Evolutionary conservation across 2,113 vertebrate genomes (phyloP), one percentile per base, ranked within the genome.

Genomic region (Hyla sarda): DNA sequence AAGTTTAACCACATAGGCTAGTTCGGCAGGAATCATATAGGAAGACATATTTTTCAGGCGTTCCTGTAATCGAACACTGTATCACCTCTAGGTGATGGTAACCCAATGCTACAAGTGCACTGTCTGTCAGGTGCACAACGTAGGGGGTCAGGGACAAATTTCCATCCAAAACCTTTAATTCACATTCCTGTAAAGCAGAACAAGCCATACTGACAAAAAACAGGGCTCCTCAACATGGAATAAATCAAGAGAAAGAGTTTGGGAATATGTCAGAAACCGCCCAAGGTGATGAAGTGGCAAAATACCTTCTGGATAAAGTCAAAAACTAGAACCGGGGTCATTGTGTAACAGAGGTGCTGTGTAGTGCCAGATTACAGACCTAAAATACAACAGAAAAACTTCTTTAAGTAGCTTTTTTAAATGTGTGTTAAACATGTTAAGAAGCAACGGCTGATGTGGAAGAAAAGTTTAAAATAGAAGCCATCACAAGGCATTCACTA

Each of bases 231-330:
- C 67, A 72, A 41, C 12, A 37, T 17, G 37, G 52, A 37, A 83
- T 74, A 58, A 74, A 54, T 74, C 69, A 83, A 16, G 19, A 56
- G 25, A 72, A 74, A 28, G 69, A 74, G 32, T 74, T 34, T 37
- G 23, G 69, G 50, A 73, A 32, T 21, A 58, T 41, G 71, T 74
- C 69, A 58, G 19, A 32, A 73, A 83, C 56, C 56, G 16, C 78
- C 60, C 77, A 80, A 65, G 56, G 58, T 81, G 71, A 83, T 58
- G 32, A 74, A 83, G 23, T 83, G 52, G 67, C 32, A 67, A 83
- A 73, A 45, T 74, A 74, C 50, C 19, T 56, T 83, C 69, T 73
- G 82, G 67, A 56, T 45, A 74, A 83, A 74, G 10, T 73, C 50
- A 45, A 72, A 67, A 12, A 19, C 21, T 25, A 30, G 62, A 54